Base-by-base conservation (phyloP, 2,113 vertebrate species). In the Passer montanus region DNA sequence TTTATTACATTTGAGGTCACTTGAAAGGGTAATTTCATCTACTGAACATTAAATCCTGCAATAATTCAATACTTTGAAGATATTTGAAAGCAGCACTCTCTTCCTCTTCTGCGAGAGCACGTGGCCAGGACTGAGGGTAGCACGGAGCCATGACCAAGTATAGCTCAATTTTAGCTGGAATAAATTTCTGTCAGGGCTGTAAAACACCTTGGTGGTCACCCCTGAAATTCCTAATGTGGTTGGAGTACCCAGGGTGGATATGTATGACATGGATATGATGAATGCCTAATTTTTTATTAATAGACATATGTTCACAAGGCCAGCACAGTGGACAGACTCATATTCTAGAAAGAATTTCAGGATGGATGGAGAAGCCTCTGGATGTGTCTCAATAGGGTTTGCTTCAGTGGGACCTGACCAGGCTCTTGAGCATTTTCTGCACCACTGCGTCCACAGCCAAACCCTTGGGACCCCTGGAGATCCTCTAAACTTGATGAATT, bases 1-100 rank as follows among this genome's bases (percentile, higher is more conserved):
- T 96, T 96, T 96, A 96, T 96, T 96, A 94, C 70, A 80, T 92
- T 90, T 82, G 89, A 96, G 96, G 96, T 96, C 96, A 96, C 96
- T 83, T 79, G 72, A 94, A 96, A 94, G 96, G 91, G 91, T 94
- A 96, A 96, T 95, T 96, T 94, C 46, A 94, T 96, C 84, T 91
- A 91, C 89, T 69, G 77, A 94, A 89, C 84, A 73, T 89, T 91
- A 96, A 95, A 94, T 79, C 91, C 81, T 85, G 78, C 78, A 87
- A 94, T 96, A 94, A 95, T 95, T 96, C 91, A 96, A 74, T 89
- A 47, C 37, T 87, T 91, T 67, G 70, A 80, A 90, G 93, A 58
- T 55, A 59, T 52, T 14, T 69, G 77, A 87, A 95, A 93, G 81
- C 33, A 58, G 23, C 17, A 17, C 8, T 78, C 44, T 80, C 58